Percentiles rank a stretch among this genome's conserved stretches.
phyloP scores from a whole-genome alignment of 2,797 vertebrate species.

The Holocentrus rufus region DNA sequence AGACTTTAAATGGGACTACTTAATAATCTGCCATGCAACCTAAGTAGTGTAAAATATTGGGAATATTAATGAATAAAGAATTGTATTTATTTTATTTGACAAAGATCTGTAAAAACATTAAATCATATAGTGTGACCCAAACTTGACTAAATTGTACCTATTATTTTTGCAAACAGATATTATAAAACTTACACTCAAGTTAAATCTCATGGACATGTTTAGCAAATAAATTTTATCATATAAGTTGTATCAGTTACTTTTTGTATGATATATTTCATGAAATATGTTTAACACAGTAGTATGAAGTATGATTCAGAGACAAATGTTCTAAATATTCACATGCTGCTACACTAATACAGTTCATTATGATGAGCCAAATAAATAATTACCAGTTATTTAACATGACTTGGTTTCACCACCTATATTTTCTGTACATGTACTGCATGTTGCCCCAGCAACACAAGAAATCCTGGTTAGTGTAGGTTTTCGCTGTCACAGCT shows the following conservation, averaged over 20 bases:
- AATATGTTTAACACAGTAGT: conserved; percentile 28
- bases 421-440: too few relatives aligned
- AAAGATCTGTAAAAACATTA: conserved; percentile 19
- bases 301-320: conserved; percentile 9
- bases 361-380: conserved; percentile 29
- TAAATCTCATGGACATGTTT: too few relatives aligned
- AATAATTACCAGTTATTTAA: too few relatives aligned
- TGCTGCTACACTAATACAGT: conserved; percentile 36
- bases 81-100: conserved; percentile 2
- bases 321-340: conserved; percentile 25
- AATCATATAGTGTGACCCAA: conserved; percentile 16
- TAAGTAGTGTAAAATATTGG: too few relatives aligned
- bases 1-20: conserved; percentile 6
- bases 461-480: background rate
- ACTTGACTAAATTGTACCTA: background rate
- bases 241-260: conserved; percentile 45
- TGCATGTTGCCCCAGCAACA: too few relatives aligned
- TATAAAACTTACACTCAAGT: conserved; percentile 10
- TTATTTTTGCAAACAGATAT: conserved; percentile 57
- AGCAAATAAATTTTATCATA: conserved; percentile 35
- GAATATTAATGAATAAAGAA: background rate
- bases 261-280: conserved; percentile 45
- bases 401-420: too few relatives aligned
- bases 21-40: background rate
- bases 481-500: background rate